Evolutionary conservation across 1,140 invertebrate genomes (phyloP).

Genomic region (Mylabris phalerata): DNA sequence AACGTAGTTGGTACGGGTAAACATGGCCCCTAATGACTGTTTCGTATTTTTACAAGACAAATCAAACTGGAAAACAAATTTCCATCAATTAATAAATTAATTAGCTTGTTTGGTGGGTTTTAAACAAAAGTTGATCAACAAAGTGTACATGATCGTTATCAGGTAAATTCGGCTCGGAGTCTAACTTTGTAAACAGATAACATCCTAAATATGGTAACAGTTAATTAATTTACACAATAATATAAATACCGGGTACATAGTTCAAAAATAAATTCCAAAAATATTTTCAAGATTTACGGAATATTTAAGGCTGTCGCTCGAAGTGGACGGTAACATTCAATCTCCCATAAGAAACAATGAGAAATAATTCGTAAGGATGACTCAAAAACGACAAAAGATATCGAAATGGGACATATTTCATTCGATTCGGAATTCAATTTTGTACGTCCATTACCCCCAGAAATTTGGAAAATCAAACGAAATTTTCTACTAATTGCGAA

Average conservation of each 20-base stretch:
- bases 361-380: too few relatives aligned
- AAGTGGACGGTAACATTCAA: too few relatives aligned
- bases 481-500: too few relatives aligned
- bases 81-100: neutral
- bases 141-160: neutral
- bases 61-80: conserved; percentile 59
- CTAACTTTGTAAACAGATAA: neutral
- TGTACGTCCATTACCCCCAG: too few relatives aligned
- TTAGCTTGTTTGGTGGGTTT: neutral
- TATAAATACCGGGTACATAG: neutral
- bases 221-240: neutral
- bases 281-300: neutral
- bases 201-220: neutral
- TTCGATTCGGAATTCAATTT: too few relatives aligned
- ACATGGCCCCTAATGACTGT: conserved; percentile 76
- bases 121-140: too few relatives aligned
- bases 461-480: too few relatives aligned
- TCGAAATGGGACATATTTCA: too few relatives aligned
- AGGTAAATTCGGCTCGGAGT: neutral
- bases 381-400: too few relatives aligned
- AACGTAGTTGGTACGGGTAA: conserved; percentile 86
- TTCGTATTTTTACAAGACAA: conserved; percentile 85
- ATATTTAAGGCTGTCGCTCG: too few relatives aligned
- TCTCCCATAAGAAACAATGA: too few relatives aligned
- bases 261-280: too few relatives aligned